Conservation (phyloP, 2,113 vertebrate species). For the Dicentrarchus labrax region DNA sequence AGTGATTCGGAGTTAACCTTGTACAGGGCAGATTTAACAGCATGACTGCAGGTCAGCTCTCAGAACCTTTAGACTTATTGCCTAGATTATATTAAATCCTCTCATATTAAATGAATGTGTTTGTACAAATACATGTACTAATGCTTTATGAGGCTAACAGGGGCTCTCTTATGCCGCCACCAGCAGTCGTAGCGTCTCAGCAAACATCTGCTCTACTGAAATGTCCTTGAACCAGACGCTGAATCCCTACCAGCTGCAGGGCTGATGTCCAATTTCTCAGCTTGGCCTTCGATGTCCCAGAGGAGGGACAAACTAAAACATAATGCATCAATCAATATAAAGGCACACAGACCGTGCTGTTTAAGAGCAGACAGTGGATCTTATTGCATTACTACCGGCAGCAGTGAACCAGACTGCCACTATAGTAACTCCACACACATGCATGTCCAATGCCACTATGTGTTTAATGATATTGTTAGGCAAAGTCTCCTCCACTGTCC, state of each 20-base stretch:
- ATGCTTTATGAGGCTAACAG: conserved; percentile 15
- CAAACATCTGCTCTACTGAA: conserved; percentile 44
- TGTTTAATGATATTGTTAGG: conserved; percentile 73
- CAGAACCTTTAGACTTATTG: conserved; percentile 36
- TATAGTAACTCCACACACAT: conserved; percentile 9
- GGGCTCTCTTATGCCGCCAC: background rate
- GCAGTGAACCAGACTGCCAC: conserved; percentile 1
- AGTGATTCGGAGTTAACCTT: conserved; percentile 57
- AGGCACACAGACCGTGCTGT: conserved; percentile 35
- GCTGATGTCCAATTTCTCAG: conserved; percentile 25
- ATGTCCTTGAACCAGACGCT: conserved; percentile 50
- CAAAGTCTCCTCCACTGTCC: conserved; percentile 45
- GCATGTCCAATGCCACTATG: conserved; percentile 5
- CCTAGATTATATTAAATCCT: conserved; percentile 46
- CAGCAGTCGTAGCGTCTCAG: background rate
- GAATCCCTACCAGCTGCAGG: conserved; percentile 43
- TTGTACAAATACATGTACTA: conserved; percentile 26
- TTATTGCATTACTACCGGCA: conserved; percentile 25
- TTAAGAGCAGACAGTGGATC: conserved; percentile 39
- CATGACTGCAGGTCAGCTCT: conserved; percentile 7
- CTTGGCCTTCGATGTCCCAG: conserved; percentile 32
- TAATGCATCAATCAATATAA: conserved; percentile 51
- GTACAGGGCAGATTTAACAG: conserved; percentile 31
- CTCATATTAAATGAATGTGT: conserved; percentile 40
- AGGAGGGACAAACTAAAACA: conserved; percentile 27